Evolutionary conservation across 1,140 invertebrate genomes (phyloP), one percentile per base, ranked within the genome.

Genomic region (Choristoneura fumiferana): DNA sequence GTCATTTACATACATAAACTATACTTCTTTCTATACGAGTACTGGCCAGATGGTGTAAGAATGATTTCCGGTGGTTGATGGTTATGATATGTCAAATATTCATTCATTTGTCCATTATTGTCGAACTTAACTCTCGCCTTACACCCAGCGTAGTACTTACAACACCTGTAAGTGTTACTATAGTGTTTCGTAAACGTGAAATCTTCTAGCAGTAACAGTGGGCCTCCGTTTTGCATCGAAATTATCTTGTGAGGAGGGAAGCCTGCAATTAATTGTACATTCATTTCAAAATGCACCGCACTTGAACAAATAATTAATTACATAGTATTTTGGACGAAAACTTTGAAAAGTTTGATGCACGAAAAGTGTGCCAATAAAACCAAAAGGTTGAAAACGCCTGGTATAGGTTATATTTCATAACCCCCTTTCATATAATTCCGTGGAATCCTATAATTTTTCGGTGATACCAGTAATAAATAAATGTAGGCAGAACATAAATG

Each of bases 101-200:
- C 29, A 6, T 62, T 15, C 0, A 71, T 40, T 10, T 29, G 13
- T 2, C 66, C 67, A 8, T 63, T 15, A 8, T 17, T 4, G 8
- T 63, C 56, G 0, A 65, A 52, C 13, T 33, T 57, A 1, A 72
- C n/a, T 29, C 38, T 56, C 15, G 60, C 71, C 36, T 63, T 65
- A 40, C 73, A 76, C 8, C 18, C 22, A 17, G 8, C 0, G 43
- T 54, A 6, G n/a, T 43, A 55, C 49, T 57, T 66, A 1, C 58
- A 65, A 54, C 67, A 69, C 10, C 65, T 63, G 40, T 63, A 69
- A 0, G 53, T 66, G 5, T 57, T 53, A 18, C 53, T 17, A 14
- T 63, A 66, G 10, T 63, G 62, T 49, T 61, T 57, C 36, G 63
- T 63, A n/a, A 58, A 69, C 4, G 67, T 69, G 17, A 56, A 69